phyloP scores from a whole-genome alignment of 2,113 vertebrate species.

The Aegotheles bennettii region DNA sequence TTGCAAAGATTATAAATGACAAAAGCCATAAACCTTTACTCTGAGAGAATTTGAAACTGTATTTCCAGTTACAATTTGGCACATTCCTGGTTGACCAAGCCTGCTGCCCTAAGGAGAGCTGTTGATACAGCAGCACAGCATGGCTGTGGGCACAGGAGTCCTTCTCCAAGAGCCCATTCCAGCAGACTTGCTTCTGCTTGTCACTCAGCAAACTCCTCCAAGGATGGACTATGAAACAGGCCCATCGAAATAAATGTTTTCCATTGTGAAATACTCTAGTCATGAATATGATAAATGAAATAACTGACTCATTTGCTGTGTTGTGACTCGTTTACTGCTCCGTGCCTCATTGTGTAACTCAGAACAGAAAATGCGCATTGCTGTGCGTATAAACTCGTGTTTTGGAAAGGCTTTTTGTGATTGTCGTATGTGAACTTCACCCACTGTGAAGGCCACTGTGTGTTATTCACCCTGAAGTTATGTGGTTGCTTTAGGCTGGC shows the following conservation, averaged over 20 bases:
- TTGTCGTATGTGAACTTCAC: background rate
- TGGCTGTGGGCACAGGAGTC: rapidly evolving
- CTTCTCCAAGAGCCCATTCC: background rate
- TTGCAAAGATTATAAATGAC: background rate
- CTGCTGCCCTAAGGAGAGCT: background rate
- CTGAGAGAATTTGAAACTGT: background rate
- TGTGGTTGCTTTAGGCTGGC: background rate
- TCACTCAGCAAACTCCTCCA: background rate
- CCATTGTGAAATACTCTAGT: slow-evolving; percentile 2
- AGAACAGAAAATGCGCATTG: background rate
- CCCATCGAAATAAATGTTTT: background rate
- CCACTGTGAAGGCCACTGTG: background rate
- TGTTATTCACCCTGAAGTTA: background rate
- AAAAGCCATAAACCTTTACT: background rate
- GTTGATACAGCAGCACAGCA: rapidly evolving
- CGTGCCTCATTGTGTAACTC: slow-evolving; percentile 5
- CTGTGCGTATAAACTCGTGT: background rate
- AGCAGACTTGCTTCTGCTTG: background rate
- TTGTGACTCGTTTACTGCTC: background rate
- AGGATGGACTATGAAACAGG: background rate
- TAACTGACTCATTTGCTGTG: slow-evolving; percentile 3
- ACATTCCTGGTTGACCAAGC: background rate
- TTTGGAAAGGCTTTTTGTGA: background rate
- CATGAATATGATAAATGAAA: slow-evolving; percentile 27
- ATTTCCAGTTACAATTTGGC: background rate